phyloP scores from a whole-genome alignment of 2,888 invertebrate genomes.

The Gibbula magus region DNA sequence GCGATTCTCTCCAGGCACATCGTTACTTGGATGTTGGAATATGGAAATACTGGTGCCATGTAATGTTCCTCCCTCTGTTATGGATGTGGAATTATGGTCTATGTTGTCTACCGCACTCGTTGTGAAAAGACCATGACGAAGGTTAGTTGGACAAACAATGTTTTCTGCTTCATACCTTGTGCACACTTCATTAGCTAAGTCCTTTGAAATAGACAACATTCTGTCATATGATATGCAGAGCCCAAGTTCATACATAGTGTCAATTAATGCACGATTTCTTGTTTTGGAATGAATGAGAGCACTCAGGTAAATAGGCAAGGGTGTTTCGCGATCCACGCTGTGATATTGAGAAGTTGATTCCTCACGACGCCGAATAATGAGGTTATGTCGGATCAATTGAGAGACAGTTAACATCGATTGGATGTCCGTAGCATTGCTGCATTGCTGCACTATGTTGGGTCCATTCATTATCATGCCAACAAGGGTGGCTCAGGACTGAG shows the following conservation, averaged over 20 bases:
- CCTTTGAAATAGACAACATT: neutral
- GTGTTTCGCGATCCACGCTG: neutral
- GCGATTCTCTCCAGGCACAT: neutral
- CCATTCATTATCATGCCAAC: neutral
- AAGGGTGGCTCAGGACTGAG: neutral
- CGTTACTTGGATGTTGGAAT: neutral
- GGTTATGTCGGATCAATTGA: neutral
- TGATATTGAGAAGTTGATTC: neutral
- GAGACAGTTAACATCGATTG: neutral
- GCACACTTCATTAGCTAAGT: neutral
- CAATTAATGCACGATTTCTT: neutral
- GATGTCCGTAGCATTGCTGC: neutral
- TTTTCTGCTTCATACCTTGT: constrained; percentile 23
- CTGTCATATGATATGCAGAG: constrained; percentile 12
- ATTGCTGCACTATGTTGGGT: neutral
- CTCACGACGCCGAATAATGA: neutral
- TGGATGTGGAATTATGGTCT: constrained; percentile 33
- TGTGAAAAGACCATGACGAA: constrained; percentile 28
- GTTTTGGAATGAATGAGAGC: neutral
- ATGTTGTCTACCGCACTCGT: constrained; percentile 31
- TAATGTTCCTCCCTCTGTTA: constrained; percentile 26
- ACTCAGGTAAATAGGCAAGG: neutral
- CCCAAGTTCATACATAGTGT: neutral
- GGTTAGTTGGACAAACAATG: constrained; percentile 25
- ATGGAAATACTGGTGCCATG: constrained; percentile 32